Percentiles rank a stretch among this genome's conserved stretches.
These are phyloP conservation scores for Macquaria australasica DNA, from an alignment of 2,113 vertebrate species.

Conservation along the genomic window DNA sequence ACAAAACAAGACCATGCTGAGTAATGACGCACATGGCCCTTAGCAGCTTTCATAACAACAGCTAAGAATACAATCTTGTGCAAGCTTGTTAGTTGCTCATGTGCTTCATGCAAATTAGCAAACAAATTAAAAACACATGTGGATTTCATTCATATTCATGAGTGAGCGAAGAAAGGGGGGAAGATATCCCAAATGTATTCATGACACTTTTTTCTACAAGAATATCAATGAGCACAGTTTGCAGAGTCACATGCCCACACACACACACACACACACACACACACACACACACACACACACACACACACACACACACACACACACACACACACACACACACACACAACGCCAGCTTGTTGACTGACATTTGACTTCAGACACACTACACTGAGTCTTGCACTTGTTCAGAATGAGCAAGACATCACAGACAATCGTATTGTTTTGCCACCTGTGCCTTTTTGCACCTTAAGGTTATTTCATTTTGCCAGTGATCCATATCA, in stretches of 20 bases:
- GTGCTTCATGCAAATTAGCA: slow-evolving; percentile 53
- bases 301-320: background rate
- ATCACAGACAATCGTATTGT: slow-evolving; percentile 59
- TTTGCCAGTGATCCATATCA: slow-evolving; percentile 70
- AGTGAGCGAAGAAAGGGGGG: slow-evolving; percentile 28
- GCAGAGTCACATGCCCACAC: slow-evolving; percentile 20
- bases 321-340: background rate
- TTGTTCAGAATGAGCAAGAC: slow-evolving; percentile 49
- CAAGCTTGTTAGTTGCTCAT: slow-evolving; percentile 23
- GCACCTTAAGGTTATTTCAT: slow-evolving; percentile 66
- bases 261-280: background rate
- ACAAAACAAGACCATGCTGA: slow-evolving; percentile 13
- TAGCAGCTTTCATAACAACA: slow-evolving; percentile 20
- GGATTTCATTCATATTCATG: slow-evolving; percentile 71
- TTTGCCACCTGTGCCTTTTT: slow-evolving; percentile 76
- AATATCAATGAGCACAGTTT: slow-evolving; percentile 56
- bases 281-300: background rate
- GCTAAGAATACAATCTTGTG: slow-evolving; percentile 21
- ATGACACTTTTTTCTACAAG: slow-evolving; percentile 45
- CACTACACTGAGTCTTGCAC: slow-evolving; percentile 25
- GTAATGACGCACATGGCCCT: background rate
- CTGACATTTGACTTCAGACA: slow-evolving; percentile 47
- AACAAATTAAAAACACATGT: slow-evolving; percentile 71
- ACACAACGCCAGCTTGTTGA: slow-evolving; percentile 5
- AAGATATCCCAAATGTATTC: slow-evolving; percentile 41